phyloP scores from a whole-genome alignment of 2,113 vertebrate genomes.

The Budorcas taxicolor region DNA sequence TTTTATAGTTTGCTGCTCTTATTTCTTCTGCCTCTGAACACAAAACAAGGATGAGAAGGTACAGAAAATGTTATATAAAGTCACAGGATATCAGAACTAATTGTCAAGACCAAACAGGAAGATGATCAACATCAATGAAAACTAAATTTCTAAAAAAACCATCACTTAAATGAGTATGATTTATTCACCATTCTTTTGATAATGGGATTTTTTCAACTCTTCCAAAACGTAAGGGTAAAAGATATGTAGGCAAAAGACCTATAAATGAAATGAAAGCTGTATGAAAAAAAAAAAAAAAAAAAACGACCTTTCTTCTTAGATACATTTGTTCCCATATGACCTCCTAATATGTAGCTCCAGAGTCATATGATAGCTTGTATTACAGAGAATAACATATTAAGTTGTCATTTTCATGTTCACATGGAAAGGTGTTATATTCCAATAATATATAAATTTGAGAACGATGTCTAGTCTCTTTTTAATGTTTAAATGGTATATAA shows the following conservation, averaged over 20 bases:
- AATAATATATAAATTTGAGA: background rate
- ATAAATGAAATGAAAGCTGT: background rate
- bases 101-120: background rate
- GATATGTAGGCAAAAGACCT: accelerated
- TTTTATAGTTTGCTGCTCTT: background rate
- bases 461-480: background rate
- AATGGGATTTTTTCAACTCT: background rate
- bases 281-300: background rate
- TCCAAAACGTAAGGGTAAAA: background rate
- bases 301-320: background rate
- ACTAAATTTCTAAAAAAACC: background rate
- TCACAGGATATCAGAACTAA: background rate
- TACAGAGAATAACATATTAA: background rate
- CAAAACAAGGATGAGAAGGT: background rate
- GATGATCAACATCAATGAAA: background rate
- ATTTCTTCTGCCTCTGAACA: background rate
- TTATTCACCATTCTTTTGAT: background rate
- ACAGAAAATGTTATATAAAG: background rate
- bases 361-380: background rate
- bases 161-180: background rate
- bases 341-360: background rate
- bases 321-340: background rate
- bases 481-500: background rate
- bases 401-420: background rate
- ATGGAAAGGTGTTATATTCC: background rate